Base-by-base conservation (phyloP, 1,140 invertebrate genomes). In the Zophobas morio region DNA sequence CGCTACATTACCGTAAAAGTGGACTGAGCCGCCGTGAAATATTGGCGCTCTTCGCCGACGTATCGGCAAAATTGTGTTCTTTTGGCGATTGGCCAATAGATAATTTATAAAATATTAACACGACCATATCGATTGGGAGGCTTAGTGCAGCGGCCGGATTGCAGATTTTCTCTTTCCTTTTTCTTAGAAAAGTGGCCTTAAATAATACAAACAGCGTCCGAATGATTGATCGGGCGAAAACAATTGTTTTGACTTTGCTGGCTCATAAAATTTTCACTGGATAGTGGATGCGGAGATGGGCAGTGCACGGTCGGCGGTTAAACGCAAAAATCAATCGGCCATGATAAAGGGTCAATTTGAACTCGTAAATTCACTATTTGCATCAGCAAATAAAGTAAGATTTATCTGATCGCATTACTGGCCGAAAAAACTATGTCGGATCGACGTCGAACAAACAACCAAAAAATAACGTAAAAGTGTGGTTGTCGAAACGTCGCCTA, bases 51-150 rank as follows among this genome's bases (percentile, higher is more conserved):
- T 60, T 60, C 36, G 34, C 33, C 8, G 35, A 20, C 36, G 56
- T 8, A 60, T 40, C n/a, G 20, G 20, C 33, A 34, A 20, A 20
- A 20, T 20, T 20, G 20, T 20, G 49, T 51, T 51, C 49, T 51
- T 51, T 51, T 20, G 4, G 49, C 49, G 2, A 5, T n/a, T 2
- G 3, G 49, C n/a, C 49, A 51, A 4, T 51, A 20, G n/a, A 42
- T 42, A 66, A 66, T 66, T 66, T 66, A 66, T 66, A 66, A 66
- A 66, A 39, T 66, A 66, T 66, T 66, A 42, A 66, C 60, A 33
- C 60, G 37, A 42, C 20, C 40, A 37, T 46, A 66, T 66, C 60
- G 60, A 66, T 42, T 66, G 6, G 37, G 6, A 32, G 49, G 20
- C 20, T 20, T 51, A 46, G 42, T 51, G 49, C 6, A 51, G 20